phyloP scores from a whole-genome alignment of 1,140 invertebrate species.

The Hycleus cichorii region DNA sequence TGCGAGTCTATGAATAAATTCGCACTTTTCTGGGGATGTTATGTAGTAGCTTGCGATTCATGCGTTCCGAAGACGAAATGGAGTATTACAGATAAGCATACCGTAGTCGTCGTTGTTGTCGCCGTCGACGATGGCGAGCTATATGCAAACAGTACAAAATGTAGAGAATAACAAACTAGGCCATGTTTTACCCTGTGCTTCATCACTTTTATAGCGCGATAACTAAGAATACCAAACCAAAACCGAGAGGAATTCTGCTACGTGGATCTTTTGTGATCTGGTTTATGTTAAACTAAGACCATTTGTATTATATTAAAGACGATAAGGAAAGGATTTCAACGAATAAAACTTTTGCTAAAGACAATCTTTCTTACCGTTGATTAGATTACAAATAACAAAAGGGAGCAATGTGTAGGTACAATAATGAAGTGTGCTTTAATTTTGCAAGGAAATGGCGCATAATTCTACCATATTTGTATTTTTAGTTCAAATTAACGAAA shows the following conservation, averaged over 20 bases:
- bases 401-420: no score
- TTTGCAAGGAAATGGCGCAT: no score
- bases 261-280: neutral
- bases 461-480: no score
- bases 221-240: constrained; percentile 15
- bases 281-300: neutral
- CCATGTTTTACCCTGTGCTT: constrained; percentile 33
- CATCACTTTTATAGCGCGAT: constrained; percentile 31
- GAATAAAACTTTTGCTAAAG: no score
- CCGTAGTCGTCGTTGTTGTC: constrained; percentile 3
- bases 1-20: constrained; percentile 48
- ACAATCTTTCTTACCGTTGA: no score
- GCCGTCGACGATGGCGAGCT: no score
- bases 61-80: constrained; percentile 29
- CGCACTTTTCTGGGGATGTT: constrained; percentile 40
- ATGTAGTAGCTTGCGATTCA: constrained; percentile 17
- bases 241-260: no score
- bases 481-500: no score
- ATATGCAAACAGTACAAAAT: constrained; percentile 18
- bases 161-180: constrained; percentile 36
- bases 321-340: neutral
- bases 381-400: no score
- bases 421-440: no score
- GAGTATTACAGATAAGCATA: constrained; percentile 39
- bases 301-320: constrained; percentile 6